Conservation (phyloP, 2,797 vertebrate genomes). For the Rhinogobio ventralis region DNA sequence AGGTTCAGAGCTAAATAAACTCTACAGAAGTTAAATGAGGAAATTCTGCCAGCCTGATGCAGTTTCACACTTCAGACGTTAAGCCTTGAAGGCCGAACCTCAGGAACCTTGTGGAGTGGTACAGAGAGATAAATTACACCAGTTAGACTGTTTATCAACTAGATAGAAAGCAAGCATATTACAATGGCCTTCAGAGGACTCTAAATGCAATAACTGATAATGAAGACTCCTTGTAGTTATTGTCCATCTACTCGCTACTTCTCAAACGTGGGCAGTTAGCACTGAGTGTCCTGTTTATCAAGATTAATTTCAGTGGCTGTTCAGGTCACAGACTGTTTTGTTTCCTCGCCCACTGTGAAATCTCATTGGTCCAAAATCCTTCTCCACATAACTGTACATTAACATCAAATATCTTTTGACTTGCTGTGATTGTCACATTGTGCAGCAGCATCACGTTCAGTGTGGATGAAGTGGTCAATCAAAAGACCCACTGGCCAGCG, state of each 20-base stretch:
- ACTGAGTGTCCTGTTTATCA: slow-evolving; percentile 16
- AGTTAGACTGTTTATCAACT: slow-evolving; percentile 35
- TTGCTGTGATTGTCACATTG: not conserved
- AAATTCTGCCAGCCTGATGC: slow-evolving; percentile 24
- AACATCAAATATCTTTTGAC: not conserved
- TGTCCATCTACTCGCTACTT: slow-evolving; percentile 1
- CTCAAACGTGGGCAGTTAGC: slow-evolving; percentile 10
- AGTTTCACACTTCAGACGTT: not conserved
- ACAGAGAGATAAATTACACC: slow-evolving; percentile 12
- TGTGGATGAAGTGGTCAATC: not conserved
- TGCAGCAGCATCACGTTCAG: not conserved
- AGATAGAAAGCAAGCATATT: slow-evolving; percentile 22
- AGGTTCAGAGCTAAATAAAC: slow-evolving; percentile 41
- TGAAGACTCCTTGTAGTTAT: slow-evolving; percentile 33
- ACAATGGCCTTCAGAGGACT: slow-evolving; percentile 24
- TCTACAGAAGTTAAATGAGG: slow-evolving; percentile 31
- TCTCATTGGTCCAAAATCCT: not conserved
- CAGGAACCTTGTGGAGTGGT: slow-evolving; percentile 26
- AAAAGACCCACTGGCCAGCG: not conserved
- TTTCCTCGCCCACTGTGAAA: not conserved
- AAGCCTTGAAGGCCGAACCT: slow-evolving; percentile 20
- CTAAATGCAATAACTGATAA: slow-evolving; percentile 34
- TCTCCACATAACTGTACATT: not conserved
- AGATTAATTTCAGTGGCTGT: not conserved
- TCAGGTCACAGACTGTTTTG: not conserved